Conservation (phyloP, 2,797 vertebrate species). For the Myioborus miniatus region DNA sequence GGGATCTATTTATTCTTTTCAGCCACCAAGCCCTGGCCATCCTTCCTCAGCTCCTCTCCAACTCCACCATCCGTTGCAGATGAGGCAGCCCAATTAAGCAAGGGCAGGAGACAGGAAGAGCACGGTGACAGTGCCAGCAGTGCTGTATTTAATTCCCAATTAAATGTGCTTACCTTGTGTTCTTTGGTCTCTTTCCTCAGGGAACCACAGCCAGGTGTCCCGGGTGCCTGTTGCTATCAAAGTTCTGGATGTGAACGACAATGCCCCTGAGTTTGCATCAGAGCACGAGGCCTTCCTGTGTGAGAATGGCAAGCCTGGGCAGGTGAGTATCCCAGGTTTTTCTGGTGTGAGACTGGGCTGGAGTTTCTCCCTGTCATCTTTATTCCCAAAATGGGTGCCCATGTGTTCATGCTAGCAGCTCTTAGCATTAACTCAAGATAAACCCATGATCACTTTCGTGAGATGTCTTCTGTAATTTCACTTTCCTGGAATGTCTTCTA, state of each 20-base stretch:
- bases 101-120: neutral
- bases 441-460: neutral
- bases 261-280: constrained; percentile 93
- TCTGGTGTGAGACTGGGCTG: neutral
- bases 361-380: neutral
- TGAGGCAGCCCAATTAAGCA: constrained; percentile 27
- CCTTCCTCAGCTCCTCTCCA: constrained; percentile 12
- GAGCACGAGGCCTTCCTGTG: constrained; percentile 95
- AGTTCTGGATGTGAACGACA: constrained; percentile 98
- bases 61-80: neutral
- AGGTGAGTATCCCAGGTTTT: constrained; percentile 82
- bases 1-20: constrained; percentile 47
- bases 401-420: neutral
- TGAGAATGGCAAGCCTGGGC: constrained; percentile 96
- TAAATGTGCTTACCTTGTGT: constrained; percentile 26
- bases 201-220: constrained; percentile 97
- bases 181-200: constrained; percentile 76
- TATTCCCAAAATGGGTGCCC: neutral
- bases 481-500: neutral
- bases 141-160: neutral
- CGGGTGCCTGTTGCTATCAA: constrained; percentile 92
- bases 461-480: fast-evolving
- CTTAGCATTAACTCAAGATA: neutral
- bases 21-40: neutral
- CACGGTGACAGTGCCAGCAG: neutral